Evolutionary conservation across 2,797 vertebrate species (phyloP).

Genomic region (Melanotaenia nigrans): DNA sequence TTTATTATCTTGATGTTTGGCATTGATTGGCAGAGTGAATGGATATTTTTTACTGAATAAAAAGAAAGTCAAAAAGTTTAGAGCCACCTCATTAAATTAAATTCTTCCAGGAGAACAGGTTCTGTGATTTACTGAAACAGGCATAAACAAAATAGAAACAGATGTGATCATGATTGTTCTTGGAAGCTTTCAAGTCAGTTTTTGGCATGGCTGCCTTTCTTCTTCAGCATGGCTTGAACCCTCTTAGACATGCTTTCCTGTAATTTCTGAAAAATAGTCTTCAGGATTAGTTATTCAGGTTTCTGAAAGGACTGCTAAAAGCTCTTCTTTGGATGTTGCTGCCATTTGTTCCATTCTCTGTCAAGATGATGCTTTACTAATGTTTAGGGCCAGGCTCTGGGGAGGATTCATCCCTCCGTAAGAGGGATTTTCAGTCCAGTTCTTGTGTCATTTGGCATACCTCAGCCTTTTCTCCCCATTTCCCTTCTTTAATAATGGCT

Average conservation of each 20-base stretch:
- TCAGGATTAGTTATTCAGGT: not conserved
- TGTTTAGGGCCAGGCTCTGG: not conserved
- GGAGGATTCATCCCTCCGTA: not conserved
- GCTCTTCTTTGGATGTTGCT: not conserved
- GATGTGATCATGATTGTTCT: not conserved
- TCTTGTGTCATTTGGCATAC: not conserved
- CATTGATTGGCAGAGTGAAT: conserved; percentile 20
- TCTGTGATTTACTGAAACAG: not conserved
- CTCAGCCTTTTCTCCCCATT: not conserved
- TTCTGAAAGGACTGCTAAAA: not conserved
- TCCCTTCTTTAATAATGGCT: not conserved
- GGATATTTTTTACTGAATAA: conserved; percentile 6
- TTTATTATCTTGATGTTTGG: conserved; percentile 20
- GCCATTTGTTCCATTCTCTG: not conserved
- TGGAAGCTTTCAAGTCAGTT: too few species aligned
- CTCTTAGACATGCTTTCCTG: not conserved
- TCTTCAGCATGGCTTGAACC: too few species aligned
- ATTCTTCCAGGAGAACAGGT: not conserved
- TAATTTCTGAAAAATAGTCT: not conserved
- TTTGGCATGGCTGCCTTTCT: not conserved
- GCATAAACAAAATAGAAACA: not conserved
- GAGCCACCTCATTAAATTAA: not conserved
- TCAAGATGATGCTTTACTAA: not conserved
- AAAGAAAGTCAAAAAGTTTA: not conserved
- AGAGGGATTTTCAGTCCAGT: not conserved